These are phyloP conservation scores for Bombylius discolor DNA, from an alignment of 2,888 invertebrate genomes.

Conservation along the genomic window DNA sequence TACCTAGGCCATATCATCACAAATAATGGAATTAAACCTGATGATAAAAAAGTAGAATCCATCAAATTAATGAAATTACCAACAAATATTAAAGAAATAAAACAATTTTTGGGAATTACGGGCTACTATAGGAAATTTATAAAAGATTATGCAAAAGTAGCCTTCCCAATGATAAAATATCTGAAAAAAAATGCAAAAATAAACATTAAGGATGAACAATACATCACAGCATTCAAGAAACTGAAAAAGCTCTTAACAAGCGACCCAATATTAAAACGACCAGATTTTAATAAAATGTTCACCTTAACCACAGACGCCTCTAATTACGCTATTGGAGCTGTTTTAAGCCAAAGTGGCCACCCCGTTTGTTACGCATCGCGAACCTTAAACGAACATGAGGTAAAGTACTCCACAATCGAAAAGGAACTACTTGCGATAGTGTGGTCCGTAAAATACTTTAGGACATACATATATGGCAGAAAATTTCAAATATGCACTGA, in stretches of 20 bases:
- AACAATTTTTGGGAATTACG: conserved; percentile 11
- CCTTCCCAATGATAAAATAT: conserved; percentile 10
- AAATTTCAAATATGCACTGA: no score
- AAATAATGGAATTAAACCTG: conserved; percentile 19
- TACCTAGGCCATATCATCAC: conserved; percentile 20
- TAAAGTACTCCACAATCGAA: no score
- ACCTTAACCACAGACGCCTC: no score
- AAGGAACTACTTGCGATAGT: no score
- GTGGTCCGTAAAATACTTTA: no score
- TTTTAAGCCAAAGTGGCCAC: no score
- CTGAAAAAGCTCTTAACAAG: no score
- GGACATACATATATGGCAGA: no score
- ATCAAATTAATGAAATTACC: conserved; percentile 7
- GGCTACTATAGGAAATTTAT: conserved; percentile 10
- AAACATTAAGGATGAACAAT: no score
- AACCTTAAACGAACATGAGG: no score
- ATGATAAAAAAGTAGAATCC: conserved; percentile 18
- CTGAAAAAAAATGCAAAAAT: conserved; percentile 8
- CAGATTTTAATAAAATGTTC: conserved; percentile 18
- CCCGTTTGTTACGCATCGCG: no score
- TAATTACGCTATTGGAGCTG: neutral
- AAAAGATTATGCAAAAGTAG: conserved; percentile 7
- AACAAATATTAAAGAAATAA: conserved; percentile 3
- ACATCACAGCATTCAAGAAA: no score
- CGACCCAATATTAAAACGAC: conserved; percentile 12